Base-by-base conservation (phyloP, 2,113 vertebrate species). In the Empidonax traillii region DNA sequence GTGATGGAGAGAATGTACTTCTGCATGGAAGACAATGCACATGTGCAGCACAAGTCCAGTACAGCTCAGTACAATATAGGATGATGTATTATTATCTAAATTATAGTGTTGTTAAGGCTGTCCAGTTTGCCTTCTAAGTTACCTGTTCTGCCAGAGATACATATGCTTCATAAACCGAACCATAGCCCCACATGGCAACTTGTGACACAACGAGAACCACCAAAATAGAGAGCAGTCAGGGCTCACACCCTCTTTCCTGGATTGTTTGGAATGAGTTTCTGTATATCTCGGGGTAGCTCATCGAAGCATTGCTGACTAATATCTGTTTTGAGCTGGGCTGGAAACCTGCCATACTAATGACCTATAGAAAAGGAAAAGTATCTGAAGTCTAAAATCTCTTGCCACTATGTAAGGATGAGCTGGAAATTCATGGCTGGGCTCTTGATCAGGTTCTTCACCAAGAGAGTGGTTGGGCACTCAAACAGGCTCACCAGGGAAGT, bases 141-240 rank as follows among this genome's bases (percentile, higher is more conserved):
- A 43, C 61, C 47, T 59, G 4, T 35, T 89, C 31, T 84, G 14
- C n/a, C 30, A 37, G 46, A n/a, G 18, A 9, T 41, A 27, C 10
- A 11, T 14, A 43, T 91, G 75, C 13, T 11, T 7, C 43, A 33
- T 27, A 39, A 80, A 15, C 15, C 51, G 55, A 80, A 63, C 74
- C 17, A 59, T 3, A 78, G 52, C 33, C 31, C 15, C 18, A 4
- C 2, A 13, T 35, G 39, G 67, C 49, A 82, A 55, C 28, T 51
- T 37, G 41, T 65, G 67, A 49, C 52, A 55, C 20, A 17, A 20
- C 2, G 5, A 67, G 58, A 86, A 11, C 12, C 31, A 76, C 69
- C n/a, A 62, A 93, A 91, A 76, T 47, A 85, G 89, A 89, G 80
- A 79, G 53, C 33, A 67, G 69, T 14, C 49, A 25, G 52, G 27